Evolutionary conservation across 2,888 invertebrate genomes (phyloP), one percentile per base, ranked within the genome.

Genomic region (Aproaerema taeniolella): DNA sequence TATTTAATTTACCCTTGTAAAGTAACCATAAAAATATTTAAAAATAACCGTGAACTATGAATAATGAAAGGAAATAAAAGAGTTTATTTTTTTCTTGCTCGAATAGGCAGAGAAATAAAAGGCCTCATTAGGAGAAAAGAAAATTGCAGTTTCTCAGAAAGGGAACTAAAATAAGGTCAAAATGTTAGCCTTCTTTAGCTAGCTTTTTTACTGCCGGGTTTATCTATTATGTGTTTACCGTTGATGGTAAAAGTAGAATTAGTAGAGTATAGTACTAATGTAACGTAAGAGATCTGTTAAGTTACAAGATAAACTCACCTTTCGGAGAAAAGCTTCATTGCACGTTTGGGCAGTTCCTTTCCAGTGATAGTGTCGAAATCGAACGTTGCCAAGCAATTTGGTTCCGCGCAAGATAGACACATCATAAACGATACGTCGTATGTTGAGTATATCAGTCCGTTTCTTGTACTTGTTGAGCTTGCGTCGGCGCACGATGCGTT

Each of bases 311-410:
- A 6, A 41, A 52, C 83, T 86, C 86, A 96, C 95, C 94, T 95
- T 95, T 80, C 92, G 90, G 45, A 96, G 89, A 85, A 96, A 96
- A 60, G 92, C 88, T 76, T 95, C 95, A 71, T 96, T 96, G 87
- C 96, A 96, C 59, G 93, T 92, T 73, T 94, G 94, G 41, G 95
- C 93, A 29, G 94, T 92, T 47, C 93, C 91, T 61, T 95, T 93
- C 91, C 94, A 95, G 77, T 95, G 95, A 58, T 93, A 90, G 72
- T 95, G 95, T 32, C 92, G 88, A 71, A 90, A 92, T 50, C 92
- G 85, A 33, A 92, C 88, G 63, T 91, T 92, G 32, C 92, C 92
- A 53, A 92, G 78, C 52, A 91, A 87, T 46, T 89, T 86, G 4
- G 91, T 89, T 15, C 91, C 92, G 38, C 89, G 89, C 45, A 92